Conservation (phyloP, 2,113 vertebrate genomes). For the Sebastes fasciatus region DNA sequence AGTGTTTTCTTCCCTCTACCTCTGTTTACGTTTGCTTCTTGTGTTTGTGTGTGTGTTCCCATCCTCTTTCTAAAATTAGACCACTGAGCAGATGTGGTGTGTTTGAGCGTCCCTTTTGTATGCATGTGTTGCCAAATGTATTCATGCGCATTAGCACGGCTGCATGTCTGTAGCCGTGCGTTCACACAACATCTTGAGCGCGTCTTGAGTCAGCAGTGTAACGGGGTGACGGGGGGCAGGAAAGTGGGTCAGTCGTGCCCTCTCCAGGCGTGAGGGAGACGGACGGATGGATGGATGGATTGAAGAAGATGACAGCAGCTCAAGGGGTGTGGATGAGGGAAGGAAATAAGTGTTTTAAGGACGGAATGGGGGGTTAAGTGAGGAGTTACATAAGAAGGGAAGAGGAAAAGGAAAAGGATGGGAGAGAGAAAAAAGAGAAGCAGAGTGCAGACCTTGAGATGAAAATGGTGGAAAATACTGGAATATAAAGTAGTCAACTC, state of each 20-base stretch:
- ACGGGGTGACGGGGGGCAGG: constrained; percentile 31
- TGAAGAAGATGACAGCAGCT: constrained; percentile 12
- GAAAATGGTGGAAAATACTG: not conserved
- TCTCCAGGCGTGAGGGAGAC: constrained; percentile 43
- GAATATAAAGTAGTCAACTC: constrained; percentile 4
- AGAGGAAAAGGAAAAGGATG: constrained; percentile 5
- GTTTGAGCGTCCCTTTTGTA: constrained; percentile 47
- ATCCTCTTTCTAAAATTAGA: constrained; percentile 67
- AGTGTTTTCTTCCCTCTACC: not conserved
- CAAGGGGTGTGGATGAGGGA: constrained; percentile 15
- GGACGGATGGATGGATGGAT: constrained; percentile 7
- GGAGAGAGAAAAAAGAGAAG: not conserved
- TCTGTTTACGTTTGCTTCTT: constrained; percentile 1
- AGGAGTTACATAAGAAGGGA: constrained; percentile 33
- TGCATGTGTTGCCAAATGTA: constrained; percentile 51
- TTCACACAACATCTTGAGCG: constrained; percentile 59
- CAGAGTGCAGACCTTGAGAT: constrained; percentile 2
- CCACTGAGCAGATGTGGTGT: constrained; percentile 58
- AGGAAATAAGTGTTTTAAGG: constrained; percentile 21
- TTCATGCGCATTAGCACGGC: constrained; percentile 46
- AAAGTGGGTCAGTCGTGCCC: constrained; percentile 75
- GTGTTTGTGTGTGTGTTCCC: not conserved
- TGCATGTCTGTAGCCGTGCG: constrained; percentile 26
- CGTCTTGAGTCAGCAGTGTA: constrained; percentile 73
- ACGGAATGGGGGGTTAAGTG: not conserved